phyloP scores from a whole-genome alignment of 2,113 vertebrate species.

The human (Homo sapiens) region DNA sequence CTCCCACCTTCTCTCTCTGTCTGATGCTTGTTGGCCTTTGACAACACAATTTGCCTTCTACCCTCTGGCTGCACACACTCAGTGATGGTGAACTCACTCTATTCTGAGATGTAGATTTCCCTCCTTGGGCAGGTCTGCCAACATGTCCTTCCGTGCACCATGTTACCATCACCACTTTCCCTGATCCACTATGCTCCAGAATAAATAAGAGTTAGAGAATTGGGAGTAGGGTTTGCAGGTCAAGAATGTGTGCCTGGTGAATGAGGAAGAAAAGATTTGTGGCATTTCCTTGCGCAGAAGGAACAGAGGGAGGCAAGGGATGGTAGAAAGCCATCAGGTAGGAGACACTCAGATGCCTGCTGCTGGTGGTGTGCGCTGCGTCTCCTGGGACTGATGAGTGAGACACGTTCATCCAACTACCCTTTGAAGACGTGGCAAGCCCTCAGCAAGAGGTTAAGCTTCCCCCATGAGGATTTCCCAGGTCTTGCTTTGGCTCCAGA shows the following conservation, averaged over 20 bases:
- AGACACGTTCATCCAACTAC: not conserved
- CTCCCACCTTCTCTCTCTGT: not conserved
- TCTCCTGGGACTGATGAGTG: not conserved
- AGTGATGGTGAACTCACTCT: not conserved
- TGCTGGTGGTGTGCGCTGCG: not conserved
- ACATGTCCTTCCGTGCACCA: not conserved
- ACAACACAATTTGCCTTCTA: not conserved
- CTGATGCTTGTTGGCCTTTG: not conserved
- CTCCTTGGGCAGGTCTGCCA: not conserved
- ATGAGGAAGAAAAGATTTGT: slow-evolving; percentile 7
- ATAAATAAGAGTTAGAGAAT: not conserved
- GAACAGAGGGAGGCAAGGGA: not conserved
- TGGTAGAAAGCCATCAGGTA: not conserved
- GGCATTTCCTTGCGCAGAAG: not conserved
- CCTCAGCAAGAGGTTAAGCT: not conserved
- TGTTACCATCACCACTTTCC: not conserved
- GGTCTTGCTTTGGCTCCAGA: not conserved
- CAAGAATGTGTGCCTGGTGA: not conserved
- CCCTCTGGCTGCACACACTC: not conserved
- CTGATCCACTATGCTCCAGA: not conserved
- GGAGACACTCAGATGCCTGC: not conserved
- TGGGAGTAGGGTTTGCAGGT: not conserved
- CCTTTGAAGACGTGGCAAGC: not conserved
- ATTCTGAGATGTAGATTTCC: not conserved
- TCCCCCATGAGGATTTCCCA: not conserved